Base-by-base conservation (phyloP, 1,140 invertebrate species). In the Bombus picipes region DNA sequence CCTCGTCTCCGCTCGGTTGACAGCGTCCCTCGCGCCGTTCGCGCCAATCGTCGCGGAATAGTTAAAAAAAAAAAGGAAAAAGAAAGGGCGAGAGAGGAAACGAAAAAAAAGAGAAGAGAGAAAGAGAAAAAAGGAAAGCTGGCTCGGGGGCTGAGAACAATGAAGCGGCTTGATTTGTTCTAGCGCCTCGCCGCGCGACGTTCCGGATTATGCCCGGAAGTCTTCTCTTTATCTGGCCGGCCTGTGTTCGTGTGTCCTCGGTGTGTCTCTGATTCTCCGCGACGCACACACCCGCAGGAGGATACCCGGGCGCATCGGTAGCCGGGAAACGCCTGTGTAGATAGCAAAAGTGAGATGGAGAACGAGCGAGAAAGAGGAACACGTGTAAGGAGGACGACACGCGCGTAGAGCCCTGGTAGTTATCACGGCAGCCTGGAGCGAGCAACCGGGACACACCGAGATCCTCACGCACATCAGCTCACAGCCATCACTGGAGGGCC, bases 161-260 rank as follows among this genome's bases (percentile, higher is more conserved):
- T 94, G 92, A 93, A 90, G 88, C 81, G 91, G 92, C 92, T 93
- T 94, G 94, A 95, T 94, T 94, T 94, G 94, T 95, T 95, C 94
- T 91, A 90, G 92, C 90, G 90, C 91, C 90, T 90, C 75, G 88
- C 87, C 88, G 87, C 87, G 90, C 90, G 91, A 88, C 87, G 88
- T 86, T 90, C 80, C 89, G 91, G 92, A 95, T 95, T 95, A 95
- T 94, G 94, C 94, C 94, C 92, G 94, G 92, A 94, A 95, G 94
- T 94, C 92, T 93, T 94, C 90, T 93, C 91, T 94, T 94, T 94
- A 93, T 92, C 90, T 85, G 43, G 28, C 41, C 81, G 62, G 57
- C 39, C 75, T 57, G 72, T 81, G 78, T 90, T 73, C 79, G 78
- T 71, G 70, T 77, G 77, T 74, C 73, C 80, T 72, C 66, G 39